Base-by-base conservation (phyloP, 2,888 invertebrate species). In the Polyommatus icarus region DNA sequence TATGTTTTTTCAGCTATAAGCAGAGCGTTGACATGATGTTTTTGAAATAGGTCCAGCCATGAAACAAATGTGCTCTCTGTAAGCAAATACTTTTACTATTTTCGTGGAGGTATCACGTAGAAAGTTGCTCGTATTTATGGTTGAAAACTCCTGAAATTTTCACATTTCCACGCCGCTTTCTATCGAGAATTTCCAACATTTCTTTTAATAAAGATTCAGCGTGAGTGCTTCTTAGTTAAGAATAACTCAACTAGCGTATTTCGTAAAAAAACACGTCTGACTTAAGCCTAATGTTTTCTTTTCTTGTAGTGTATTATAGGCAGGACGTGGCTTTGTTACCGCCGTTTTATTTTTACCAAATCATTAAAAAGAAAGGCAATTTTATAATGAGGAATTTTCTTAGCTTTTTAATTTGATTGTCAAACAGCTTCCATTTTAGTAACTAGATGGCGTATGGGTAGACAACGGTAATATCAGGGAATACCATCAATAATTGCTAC, bases 141-240 rank as follows among this genome's bases (percentile, higher is more conserved):
- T 61, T 61, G 10, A 61, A 61, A 24, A 61, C 61, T 61, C 24
- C 61, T 61, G 61, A 12, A 24, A 61, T 24, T 61, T 61, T 61
- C 20, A 61, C 61, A 61, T 24, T 24, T 61, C 12, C 12, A 3
- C 20, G 2, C 54, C 54, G 54, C 54, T 18, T 54, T 18, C 18
- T 18, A 54, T 18, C 18, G 18, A 54, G 54, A 24, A 59, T 59
- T 59, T 59, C n/a, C 2, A 59, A 59, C 59, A 59, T 59, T 59
- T 20, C 7, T n/a, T 59, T 59, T 15, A n/a, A 59, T 57, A 57
- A 20, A 59, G 59, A 59, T 59, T 59, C 59, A 59, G 59, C n/a
- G 2, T 57, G 2, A 57, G n/a, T 57, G 7, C 57, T 18, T n/a
- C 57, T 57, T 57, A 59, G n/a, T 59, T 57, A 7, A 18, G n/a